These are phyloP conservation scores for Nipponacmea schrenckii DNA, from an alignment of 2,888 invertebrate species.

Conservation along the genomic window DNA sequence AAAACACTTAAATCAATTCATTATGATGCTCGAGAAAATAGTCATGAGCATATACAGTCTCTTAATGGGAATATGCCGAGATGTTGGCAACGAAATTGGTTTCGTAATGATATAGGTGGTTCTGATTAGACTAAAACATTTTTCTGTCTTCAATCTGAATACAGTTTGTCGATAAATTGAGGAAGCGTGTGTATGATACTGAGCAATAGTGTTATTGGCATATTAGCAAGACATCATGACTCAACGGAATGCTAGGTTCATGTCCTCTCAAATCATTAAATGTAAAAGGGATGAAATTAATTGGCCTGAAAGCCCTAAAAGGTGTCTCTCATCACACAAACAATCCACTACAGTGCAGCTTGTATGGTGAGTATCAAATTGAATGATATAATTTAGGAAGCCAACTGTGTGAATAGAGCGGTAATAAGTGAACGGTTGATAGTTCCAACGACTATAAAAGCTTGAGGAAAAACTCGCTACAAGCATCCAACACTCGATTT, in stretches of 20 bases:
- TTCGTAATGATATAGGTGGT: neutral
- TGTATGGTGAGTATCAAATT: neutral
- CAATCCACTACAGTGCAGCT: neutral
- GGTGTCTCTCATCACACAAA: neutral
- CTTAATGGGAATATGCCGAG: neutral
- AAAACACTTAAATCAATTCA: no score
- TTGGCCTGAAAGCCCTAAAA: conserved; percentile 4
- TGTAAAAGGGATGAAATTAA: neutral
- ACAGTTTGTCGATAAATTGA: no score
- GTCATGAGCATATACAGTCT: no score
- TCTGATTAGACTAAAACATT: conserved; percentile 3
- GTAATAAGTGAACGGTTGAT: neutral
- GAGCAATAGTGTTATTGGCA: no score
- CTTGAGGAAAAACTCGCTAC: neutral
- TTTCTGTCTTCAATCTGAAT: neutral
- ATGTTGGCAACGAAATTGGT: neutral
- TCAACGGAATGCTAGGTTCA: neutral
- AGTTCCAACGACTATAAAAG: no score
- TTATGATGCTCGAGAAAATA: no score
- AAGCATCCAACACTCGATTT: neutral
- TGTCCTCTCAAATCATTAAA: neutral
- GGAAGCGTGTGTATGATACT: no score
- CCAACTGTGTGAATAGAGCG: neutral
- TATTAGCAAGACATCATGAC: neutral
- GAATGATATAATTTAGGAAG: conserved; percentile 2